Conservation (phyloP, 2,113 vertebrate species). For the Rhynchomys soricoides region DNA sequence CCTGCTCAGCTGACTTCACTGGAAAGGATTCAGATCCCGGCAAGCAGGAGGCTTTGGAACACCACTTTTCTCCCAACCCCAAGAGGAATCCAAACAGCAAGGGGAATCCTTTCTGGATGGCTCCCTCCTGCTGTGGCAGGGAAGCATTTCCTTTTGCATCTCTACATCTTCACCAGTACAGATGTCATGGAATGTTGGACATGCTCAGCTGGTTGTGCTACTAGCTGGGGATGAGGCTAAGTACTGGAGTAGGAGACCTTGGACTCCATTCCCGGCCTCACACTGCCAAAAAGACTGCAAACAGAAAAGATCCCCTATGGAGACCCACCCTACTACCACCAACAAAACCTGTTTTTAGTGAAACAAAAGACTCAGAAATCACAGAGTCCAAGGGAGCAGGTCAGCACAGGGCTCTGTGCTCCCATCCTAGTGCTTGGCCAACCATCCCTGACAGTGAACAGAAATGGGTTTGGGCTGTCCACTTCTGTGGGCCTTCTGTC, state of each 20-base stretch:
- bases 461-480: neutral
- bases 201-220: neutral
- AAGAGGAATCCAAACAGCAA: neutral
- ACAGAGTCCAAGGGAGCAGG: neutral
- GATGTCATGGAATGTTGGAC: neutral
- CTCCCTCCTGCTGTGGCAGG: neutral
- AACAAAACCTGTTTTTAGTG: neutral
- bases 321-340: too few relatives aligned
- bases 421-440: neutral
- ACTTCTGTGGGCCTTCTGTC: neutral
- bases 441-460: neutral
- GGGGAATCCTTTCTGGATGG: neutral
- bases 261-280: neutral
- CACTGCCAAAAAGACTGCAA: neutral
- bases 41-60: neutral
- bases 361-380: neutral
- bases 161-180: neutral
- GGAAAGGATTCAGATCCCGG: neutral
- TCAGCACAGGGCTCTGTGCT: neutral
- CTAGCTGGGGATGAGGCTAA: neutral
- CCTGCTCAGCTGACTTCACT: neutral
- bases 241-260: too few relatives aligned
- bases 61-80: neutral
- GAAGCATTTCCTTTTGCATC: neutral
- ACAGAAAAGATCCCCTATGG: neutral